phyloP scores from a whole-genome alignment of 2,888 invertebrate genomes.

The Eilema sororculum region DNA sequence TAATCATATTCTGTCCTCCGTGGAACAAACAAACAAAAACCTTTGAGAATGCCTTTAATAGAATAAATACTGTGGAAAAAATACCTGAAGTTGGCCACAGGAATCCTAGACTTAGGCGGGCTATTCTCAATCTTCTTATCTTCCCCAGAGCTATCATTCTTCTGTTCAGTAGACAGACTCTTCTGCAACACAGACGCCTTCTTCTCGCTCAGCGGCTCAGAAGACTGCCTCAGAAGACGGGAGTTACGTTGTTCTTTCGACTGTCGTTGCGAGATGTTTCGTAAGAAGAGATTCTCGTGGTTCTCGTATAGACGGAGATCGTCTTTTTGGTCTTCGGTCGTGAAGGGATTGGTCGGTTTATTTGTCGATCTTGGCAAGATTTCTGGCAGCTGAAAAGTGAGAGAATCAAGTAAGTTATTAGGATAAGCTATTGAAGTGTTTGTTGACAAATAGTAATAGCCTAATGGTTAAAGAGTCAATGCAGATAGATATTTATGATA shows the following conservation, averaged over 20 bases:
- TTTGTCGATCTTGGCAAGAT: conserved; percentile 72
- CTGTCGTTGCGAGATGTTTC: conserved; percentile 78
- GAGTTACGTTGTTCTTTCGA: conserved; percentile 77
- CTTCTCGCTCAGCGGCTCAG: conserved; percentile 76
- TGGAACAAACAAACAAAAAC: no score
- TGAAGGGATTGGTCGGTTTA: conserved; percentile 75
- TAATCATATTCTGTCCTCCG: no score
- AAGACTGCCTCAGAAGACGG: conserved; percentile 73
- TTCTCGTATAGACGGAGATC: conserved; percentile 78
- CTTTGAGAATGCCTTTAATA: no score
- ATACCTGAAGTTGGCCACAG: conserved; percentile 80
- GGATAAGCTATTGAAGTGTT: not conserved
- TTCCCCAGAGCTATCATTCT: conserved; percentile 58
- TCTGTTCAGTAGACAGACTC: conserved; percentile 78
- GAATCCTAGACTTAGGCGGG: conserved; percentile 77
- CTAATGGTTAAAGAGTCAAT: no score
- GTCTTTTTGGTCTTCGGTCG: conserved; percentile 62
- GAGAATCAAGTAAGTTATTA: not conserved
- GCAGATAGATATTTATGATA: no score
- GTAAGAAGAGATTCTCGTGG: conserved; percentile 78
- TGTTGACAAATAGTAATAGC: no score
- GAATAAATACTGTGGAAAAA: no score
- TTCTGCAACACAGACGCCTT: conserved; percentile 70
- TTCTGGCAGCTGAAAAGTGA: conserved; percentile 71
- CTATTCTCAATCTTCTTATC: conserved; percentile 63